Evolutionary conservation across 2,797 vertebrate species (phyloP).

Genomic region (Taenioides sp.): DNA sequence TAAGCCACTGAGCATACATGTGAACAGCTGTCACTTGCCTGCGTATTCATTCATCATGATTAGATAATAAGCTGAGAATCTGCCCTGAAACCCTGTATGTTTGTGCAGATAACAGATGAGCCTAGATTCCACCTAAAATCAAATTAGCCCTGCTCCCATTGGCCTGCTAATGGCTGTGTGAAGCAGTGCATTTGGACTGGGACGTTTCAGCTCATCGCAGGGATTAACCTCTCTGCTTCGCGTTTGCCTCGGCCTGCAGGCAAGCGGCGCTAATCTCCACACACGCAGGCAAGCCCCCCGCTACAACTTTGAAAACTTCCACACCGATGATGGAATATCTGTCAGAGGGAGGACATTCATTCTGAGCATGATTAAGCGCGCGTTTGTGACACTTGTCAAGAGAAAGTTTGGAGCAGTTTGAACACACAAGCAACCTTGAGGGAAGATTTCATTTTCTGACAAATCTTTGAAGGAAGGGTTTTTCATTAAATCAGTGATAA

Average conservation of each 20-base stretch:
- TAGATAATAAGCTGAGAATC: conserved; percentile 78
- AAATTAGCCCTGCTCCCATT: conserved; percentile 71
- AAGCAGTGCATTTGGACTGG: conserved; percentile 56
- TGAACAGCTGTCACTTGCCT: conserved; percentile 81
- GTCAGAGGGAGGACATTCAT: conserved; percentile 73
- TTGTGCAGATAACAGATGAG: conserved; percentile 77
- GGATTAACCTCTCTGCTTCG: conserved; percentile 71
- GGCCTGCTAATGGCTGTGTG: conserved; percentile 72
- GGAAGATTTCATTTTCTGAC: conserved; percentile 14
- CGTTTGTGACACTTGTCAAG: conserved; percentile 66
- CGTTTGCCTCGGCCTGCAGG: conserved; percentile 58
- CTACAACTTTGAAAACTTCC: conserved; percentile 73
- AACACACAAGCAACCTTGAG: conserved; percentile 22
- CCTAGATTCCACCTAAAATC: conserved; percentile 64
- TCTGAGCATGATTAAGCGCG: conserved; percentile 71
- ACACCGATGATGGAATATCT: conserved; percentile 76
- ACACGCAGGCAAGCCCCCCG: conserved; percentile 60
- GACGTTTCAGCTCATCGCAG: conserved; percentile 59
- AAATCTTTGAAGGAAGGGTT: neutral
- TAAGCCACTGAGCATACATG: conserved; percentile 50
- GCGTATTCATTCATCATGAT: conserved; percentile 82
- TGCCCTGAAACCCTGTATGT: conserved; percentile 76
- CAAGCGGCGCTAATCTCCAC: conserved; percentile 71
- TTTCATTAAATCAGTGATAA: neutral
- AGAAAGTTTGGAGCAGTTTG: conserved; percentile 55